phyloP scores from a whole-genome alignment of 2,797 vertebrate species.

The Columba guinea region DNA sequence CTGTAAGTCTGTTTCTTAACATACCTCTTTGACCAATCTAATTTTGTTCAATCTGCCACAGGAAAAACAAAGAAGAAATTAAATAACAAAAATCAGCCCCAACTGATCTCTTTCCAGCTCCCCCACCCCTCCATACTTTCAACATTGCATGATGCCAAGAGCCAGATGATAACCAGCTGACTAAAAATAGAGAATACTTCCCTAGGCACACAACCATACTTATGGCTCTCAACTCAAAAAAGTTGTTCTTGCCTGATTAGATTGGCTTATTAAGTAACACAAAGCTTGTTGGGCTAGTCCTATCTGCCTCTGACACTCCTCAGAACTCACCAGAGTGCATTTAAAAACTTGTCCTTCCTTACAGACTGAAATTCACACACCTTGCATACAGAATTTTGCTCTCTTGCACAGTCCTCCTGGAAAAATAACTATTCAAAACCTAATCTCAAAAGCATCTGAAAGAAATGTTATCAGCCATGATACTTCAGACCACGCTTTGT shows the following conservation, averaged over 20 bases:
- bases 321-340: neutral
- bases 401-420: neutral
- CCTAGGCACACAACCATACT: constrained; percentile 1
- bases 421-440: constrained; percentile 31
- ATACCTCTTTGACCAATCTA: neutral
- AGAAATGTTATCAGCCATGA: neutral
- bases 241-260: constrained; percentile 36
- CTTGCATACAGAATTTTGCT: neutral
- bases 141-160: neutral
- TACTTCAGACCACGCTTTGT: neutral
- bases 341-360: neutral
- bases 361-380: neutral
- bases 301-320: neutral
- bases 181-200: constrained; percentile 44
- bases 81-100: neutral
- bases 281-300: neutral
- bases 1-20: neutral
- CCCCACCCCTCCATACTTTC: neutral
- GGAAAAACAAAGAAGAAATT: neutral
- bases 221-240: neutral
- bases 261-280: neutral
- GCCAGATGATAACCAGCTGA: neutral
- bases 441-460: neutral
- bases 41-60: neutral
- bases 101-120: neutral